Evolutionary conservation across 2,113 vertebrate genomes (phyloP).

Genomic region (Pseudorasbora parva): DNA sequence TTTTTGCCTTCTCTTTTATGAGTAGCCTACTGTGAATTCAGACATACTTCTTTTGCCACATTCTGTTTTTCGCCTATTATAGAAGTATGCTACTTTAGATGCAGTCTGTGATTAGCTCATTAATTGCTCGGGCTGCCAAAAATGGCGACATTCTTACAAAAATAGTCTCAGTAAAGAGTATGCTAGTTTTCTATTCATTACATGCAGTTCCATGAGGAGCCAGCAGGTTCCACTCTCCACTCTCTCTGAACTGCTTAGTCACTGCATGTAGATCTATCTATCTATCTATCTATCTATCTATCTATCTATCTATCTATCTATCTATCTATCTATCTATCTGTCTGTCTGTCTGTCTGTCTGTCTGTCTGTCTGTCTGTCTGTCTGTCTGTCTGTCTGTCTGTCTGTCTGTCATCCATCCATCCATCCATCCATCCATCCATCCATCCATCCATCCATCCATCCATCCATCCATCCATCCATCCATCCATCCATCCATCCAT

Average conservation of each 20-base stretch:
- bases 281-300: background rate
- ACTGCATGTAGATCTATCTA: background rate
- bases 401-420: background rate
- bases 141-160: no score
- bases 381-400: no score
- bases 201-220: background rate
- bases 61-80: no score
- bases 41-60: no score
- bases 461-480: background rate
- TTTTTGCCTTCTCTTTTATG: no score
- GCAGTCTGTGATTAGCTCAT: no score
- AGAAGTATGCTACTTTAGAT: no score
- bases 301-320: background rate
- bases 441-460: no score
- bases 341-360: background rate
- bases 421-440: background rate
- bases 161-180: background rate
- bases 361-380: no score
- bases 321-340: slow-evolving; percentile 2
- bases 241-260: slow-evolving; percentile 49
- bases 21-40: no score
- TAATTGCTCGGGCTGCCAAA: no score
- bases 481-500: background rate
- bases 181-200: background rate
- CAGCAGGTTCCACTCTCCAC: slow-evolving; percentile 14